These are phyloP conservation scores for Parapristionchus giblindavisi DNA, from an alignment of 2,888 invertebrate genomes.

Conservation along the genomic window DNA sequence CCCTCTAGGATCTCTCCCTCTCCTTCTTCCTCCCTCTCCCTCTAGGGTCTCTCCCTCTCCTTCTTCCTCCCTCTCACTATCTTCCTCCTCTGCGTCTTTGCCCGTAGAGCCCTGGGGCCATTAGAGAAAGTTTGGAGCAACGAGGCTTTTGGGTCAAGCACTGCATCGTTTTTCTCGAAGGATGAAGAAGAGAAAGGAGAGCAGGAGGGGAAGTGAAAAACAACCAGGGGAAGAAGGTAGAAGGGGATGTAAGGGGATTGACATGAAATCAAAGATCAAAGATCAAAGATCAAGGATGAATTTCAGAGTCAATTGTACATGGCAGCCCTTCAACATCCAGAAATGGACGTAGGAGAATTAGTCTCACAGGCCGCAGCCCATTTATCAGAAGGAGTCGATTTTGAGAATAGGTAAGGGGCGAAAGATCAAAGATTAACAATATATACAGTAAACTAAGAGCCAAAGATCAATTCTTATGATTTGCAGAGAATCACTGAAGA, in stretches of 20 bases:
- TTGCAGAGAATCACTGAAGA: constrained; percentile 62
- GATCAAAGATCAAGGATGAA: constrained; percentile 29
- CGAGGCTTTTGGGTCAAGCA: constrained; percentile 6
- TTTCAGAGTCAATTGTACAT: constrained; percentile 58
- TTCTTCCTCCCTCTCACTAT: background rate
- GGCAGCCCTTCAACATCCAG: constrained; percentile 56
- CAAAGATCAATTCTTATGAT: background rate
- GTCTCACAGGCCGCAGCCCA: constrained; percentile 55
- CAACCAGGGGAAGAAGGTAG: background rate
- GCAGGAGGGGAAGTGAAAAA: background rate
- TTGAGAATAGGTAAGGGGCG: constrained; percentile 36
- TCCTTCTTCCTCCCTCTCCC: too few species aligned
- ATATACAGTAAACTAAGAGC: background rate
- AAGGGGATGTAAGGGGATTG: constrained; percentile 12
- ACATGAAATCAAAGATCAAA: background rate
- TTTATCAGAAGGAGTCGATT: constrained; percentile 53
- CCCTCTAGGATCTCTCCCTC: too few species aligned
- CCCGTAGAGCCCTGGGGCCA: constrained; percentile 28
- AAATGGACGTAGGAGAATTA: constrained; percentile 57
- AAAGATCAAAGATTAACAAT: background rate
- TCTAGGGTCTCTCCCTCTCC: background rate
- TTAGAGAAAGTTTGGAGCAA: constrained; percentile 32
- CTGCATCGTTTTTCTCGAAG: background rate
- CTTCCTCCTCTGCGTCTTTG: background rate
- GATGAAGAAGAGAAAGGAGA: background rate